Evolutionary conservation across 1,140 invertebrate species (phyloP).

Genomic region (Diplogasteroides magnus): DNA sequence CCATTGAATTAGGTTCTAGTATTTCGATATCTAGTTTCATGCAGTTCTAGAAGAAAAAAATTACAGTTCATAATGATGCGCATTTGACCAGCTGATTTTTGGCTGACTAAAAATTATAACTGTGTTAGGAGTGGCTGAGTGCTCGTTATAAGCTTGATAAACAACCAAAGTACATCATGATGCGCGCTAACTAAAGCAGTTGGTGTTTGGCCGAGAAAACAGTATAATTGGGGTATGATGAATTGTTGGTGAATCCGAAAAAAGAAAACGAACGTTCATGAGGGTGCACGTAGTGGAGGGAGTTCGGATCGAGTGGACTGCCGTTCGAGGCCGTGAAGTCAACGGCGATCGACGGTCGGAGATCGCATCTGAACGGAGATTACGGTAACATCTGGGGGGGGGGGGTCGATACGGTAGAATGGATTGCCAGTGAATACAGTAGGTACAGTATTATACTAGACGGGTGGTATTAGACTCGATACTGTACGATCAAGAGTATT

Average conservation of each 20-base stretch:
- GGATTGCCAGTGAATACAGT: not conserved
- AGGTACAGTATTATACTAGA: not conserved
- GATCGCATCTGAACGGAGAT: constrained; percentile 6
- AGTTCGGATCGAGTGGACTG: constrained; percentile 14
- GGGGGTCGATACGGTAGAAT: not conserved
- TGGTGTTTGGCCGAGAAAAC: too few species aligned
- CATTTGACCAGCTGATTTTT: not conserved
- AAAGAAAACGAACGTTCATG: constrained; percentile 15
- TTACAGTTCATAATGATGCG: constrained; percentile 4
- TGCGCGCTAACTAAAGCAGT: too few species aligned
- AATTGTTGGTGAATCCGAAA: too few species aligned
- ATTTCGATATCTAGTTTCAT: too few species aligned
- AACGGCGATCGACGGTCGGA: constrained; percentile 9
- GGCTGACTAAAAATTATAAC: too few species aligned
- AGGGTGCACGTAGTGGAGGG: constrained; percentile 29
- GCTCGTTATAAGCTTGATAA: too few species aligned
- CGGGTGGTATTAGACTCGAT: too few species aligned
- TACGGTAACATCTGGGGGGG: not conserved
- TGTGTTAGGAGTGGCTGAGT: too few species aligned
- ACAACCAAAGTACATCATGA: too few species aligned
- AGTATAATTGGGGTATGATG: too few species aligned
- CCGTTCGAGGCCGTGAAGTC: constrained; percentile 28
- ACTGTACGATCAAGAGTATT: not conserved
- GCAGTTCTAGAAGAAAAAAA: constrained; percentile 5
- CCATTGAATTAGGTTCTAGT: too few species aligned